These are phyloP conservation scores for Sander vitreus DNA, from an alignment of 2,113 vertebrate genomes.

Conservation along the genomic window DNA sequence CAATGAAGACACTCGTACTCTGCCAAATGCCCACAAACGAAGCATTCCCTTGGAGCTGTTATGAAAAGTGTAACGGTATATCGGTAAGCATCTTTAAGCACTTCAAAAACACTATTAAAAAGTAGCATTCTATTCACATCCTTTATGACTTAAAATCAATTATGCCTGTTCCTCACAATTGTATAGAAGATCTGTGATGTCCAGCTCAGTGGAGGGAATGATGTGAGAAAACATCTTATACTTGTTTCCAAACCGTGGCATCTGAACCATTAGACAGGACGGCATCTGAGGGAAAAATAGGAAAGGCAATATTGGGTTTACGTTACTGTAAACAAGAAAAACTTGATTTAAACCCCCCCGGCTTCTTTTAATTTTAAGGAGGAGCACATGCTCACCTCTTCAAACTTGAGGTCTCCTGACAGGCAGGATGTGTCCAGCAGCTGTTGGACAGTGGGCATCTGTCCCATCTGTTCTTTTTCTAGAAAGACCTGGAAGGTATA, in stretches of 20 bases:
- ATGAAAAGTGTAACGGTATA: conserved; percentile 10
- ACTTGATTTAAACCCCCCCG: background rate
- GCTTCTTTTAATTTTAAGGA: background rate
- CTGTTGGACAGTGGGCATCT: conserved; percentile 84
- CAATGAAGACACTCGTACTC: conserved; percentile 83
- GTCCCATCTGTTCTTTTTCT: conserved; percentile 80
- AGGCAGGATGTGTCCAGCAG: conserved; percentile 85
- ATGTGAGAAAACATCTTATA: conserved; percentile 88
- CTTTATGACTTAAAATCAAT: background rate
- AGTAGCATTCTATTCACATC: background rate
- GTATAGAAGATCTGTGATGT: conserved; percentile 84
- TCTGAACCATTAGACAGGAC: conserved; percentile 85
- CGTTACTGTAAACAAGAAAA: background rate
- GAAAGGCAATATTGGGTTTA: background rate
- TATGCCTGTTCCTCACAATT: conserved; percentile 75
- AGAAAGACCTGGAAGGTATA: conserved; percentile 87
- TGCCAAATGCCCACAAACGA: conserved; percentile 81
- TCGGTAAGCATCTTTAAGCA: background rate
- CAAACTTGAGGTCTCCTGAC: conserved; percentile 84
- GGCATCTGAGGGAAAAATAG: conserved; percentile 75
- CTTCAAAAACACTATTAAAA: background rate
- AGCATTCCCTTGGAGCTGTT: conserved; percentile 82
- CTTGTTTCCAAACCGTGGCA: conserved; percentile 88
- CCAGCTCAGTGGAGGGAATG: conserved; percentile 85
- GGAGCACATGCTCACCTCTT: conserved; percentile 72